Conservation (phyloP, 2,113 vertebrate species). For the Mola mola region DNA sequence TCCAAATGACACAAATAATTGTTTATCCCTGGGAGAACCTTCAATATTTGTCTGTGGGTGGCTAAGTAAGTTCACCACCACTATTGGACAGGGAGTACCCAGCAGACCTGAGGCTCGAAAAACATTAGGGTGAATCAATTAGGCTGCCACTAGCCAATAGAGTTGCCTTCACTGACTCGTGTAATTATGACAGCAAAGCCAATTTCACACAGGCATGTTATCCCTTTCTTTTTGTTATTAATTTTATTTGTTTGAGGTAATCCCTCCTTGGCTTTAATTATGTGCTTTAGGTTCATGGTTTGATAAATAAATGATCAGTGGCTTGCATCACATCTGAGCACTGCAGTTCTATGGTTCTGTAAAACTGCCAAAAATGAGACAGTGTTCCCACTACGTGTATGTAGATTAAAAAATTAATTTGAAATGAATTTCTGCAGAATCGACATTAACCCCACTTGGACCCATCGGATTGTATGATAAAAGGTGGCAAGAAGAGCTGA, state of each 20-base stretch:
- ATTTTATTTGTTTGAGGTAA: slow-evolving; percentile 82
- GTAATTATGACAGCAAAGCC: slow-evolving; percentile 83
- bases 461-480: slow-evolving; percentile 48
- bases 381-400: not conserved
- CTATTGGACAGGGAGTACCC: slow-evolving; percentile 64
- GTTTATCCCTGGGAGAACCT: slow-evolving; percentile 72
- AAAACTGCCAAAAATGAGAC: not conserved
- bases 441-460: slow-evolving; percentile 28
- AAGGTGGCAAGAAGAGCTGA: slow-evolving; percentile 47
- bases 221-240: slow-evolving; percentile 68
- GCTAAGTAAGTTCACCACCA: slow-evolving; percentile 69
- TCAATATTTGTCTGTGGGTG: slow-evolving; percentile 71
- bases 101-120: slow-evolving; percentile 69
- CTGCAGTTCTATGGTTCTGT: slow-evolving; percentile 14
- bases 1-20: slow-evolving; percentile 60
- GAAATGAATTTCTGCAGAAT: slow-evolving; percentile 2
- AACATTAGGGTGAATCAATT: slow-evolving; percentile 84
- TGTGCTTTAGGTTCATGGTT: slow-evolving; percentile 69
- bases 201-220: slow-evolving; percentile 68
- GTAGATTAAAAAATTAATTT: slow-evolving; percentile 51
- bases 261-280: slow-evolving; percentile 79
- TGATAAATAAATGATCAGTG: slow-evolving; percentile 75
- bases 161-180: slow-evolving; percentile 78
- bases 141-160: slow-evolving; percentile 80
- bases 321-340: slow-evolving; percentile 35